Percentiles rank a stretch among this genome's conserved stretches.
phyloP scores from a whole-genome alignment of 2,888 invertebrate species.

The Schrankia costaestrigalis region DNA sequence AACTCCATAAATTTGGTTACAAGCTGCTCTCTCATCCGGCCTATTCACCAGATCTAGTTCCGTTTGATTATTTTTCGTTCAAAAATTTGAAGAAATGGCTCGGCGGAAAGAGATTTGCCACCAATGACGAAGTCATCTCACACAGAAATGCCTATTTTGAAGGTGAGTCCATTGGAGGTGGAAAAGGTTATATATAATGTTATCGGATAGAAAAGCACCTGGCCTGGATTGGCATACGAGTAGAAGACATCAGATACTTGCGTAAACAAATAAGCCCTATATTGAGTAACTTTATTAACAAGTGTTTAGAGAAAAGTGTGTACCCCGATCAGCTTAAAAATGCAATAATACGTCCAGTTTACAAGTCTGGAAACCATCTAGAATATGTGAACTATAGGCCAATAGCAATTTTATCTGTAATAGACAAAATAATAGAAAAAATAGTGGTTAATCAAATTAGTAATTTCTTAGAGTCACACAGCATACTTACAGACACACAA shows the following conservation, averaged over 20 bases:
- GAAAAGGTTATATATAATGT: neutral
- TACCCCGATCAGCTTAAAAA: slow-evolving; percentile 1
- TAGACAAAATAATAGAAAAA: neutral
- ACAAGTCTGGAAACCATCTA: slow-evolving; percentile 2
- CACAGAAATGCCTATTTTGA: no score
- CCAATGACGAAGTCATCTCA: no score
- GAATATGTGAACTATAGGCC: neutral
- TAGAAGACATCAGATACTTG: neutral
- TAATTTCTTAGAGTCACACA: neutral
- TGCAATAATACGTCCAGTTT: slow-evolving; percentile 2
- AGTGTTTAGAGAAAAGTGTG: neutral
- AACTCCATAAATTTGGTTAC: no score
- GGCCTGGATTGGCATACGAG: neutral
- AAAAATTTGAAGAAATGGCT: no score
- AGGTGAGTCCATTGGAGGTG: neutral
- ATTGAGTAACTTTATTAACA: neutral
- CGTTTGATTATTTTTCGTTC: no score
- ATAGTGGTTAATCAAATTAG: neutral
- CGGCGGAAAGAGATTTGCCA: no score
- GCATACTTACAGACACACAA: neutral
- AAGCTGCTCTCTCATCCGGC: no score
- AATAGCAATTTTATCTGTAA: neutral
- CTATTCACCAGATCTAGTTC: no score
- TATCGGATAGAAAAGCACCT: neutral
- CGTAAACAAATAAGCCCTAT: neutral